phyloP scores from a whole-genome alignment of 2,888 invertebrate species.

The Cynaeus angustus region DNA sequence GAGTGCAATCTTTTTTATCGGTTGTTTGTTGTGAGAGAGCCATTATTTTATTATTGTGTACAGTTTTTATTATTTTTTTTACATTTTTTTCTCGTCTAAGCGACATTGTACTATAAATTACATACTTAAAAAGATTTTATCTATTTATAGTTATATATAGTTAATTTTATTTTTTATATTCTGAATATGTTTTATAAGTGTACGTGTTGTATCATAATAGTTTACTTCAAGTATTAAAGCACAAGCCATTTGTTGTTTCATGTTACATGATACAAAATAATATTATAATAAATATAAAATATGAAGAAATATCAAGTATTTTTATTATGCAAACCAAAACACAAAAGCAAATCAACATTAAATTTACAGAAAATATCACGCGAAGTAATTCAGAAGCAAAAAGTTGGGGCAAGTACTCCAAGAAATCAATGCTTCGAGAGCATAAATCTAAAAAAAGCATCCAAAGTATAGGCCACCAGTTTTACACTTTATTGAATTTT shows the following conservation, averaged over 20 bases:
- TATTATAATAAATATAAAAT: conserved; percentile 66
- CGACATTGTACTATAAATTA: conserved; percentile 66
- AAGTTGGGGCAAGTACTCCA: too few relatives aligned
- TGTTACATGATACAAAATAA: conserved; percentile 68
- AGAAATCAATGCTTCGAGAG: too few relatives aligned
- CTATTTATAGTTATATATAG: conserved; percentile 65
- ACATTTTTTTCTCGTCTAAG: conserved; percentile 54
- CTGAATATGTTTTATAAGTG: conserved; percentile 65
- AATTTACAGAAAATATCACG: too few relatives aligned
- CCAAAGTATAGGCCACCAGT: too few relatives aligned
- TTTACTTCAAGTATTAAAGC: conserved; percentile 66
- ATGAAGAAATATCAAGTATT: conserved; percentile 50
- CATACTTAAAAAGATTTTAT: conserved; percentile 66
- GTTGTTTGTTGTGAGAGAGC: conserved; percentile 69
- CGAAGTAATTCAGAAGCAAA: too few relatives aligned
- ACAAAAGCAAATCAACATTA: too few relatives aligned
- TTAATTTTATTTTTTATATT: conserved; percentile 70
- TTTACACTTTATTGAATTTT: too few relatives aligned
- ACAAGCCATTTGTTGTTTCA: conserved; percentile 71
- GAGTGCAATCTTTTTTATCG: conserved; percentile 69
- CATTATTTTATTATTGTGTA: conserved; percentile 67
- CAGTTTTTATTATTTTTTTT: conserved; percentile 66
- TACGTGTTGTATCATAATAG: conserved; percentile 62
- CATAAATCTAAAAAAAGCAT: too few relatives aligned
- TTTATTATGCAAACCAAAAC: background rate